These are phyloP conservation scores for Labroides dimidiatus DNA, from an alignment of 2,797 vertebrate genomes.

Conservation along the genomic window DNA sequence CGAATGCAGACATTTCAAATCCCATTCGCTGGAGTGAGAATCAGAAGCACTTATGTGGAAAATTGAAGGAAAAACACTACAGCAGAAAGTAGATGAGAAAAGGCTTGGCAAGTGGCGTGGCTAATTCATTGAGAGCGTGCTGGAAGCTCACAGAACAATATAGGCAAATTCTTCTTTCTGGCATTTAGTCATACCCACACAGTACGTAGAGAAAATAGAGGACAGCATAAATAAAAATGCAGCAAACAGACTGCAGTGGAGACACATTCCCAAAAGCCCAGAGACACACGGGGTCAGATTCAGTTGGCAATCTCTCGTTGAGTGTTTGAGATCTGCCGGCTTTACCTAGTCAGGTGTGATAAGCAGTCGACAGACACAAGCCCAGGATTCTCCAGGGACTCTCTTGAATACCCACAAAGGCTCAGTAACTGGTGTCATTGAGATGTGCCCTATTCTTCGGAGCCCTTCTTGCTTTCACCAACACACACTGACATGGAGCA, in stretches of 20 bases:
- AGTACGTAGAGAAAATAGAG: neutral
- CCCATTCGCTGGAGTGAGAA: conserved; percentile 56
- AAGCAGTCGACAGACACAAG: conserved; percentile 70
- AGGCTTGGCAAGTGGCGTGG: conserved; percentile 64
- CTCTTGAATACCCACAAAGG: conserved; percentile 71
- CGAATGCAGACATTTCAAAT: conserved; percentile 69
- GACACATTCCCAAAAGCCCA: conserved; percentile 41
- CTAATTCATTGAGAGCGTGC: conserved; percentile 74
- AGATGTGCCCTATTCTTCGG: conserved; percentile 71
- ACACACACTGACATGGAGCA: conserved; percentile 59
- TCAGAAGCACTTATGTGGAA: conserved; percentile 77
- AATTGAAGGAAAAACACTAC: conserved; percentile 78
- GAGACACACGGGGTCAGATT: conserved; percentile 59
- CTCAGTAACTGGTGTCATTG: conserved; percentile 84
- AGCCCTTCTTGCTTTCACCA: conserved; percentile 58
- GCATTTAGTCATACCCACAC: conserved; percentile 26
- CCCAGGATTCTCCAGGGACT: conserved; percentile 64
- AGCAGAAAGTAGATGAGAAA: conserved; percentile 75
- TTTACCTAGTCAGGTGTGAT: conserved; percentile 80
- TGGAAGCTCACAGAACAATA: conserved; percentile 60
- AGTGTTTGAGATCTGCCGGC: conserved; percentile 69
- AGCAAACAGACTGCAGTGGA: conserved; percentile 20
- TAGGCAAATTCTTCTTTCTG: conserved; percentile 48
- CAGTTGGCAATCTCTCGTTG: conserved; percentile 53
- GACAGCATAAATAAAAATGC: conserved; percentile 20